Evolutionary conservation across 2,797 vertebrate species (phyloP), one percentile per base, ranked within the genome.

Genomic region (Tympanoctomys barrerae): DNA sequence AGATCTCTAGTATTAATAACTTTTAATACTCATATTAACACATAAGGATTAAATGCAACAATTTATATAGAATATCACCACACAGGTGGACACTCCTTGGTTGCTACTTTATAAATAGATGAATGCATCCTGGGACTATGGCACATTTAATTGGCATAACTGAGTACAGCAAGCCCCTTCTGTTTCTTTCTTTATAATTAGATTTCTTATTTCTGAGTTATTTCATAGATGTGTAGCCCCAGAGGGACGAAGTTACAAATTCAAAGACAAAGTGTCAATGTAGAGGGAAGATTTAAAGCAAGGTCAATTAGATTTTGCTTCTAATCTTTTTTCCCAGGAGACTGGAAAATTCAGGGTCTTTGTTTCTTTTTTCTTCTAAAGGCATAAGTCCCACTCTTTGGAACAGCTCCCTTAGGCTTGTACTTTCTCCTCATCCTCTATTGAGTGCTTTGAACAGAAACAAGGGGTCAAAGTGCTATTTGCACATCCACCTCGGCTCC

Each of bases 291-390:
- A 85, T 79, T n/a, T 3, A 68, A 85, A 91, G 39, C 87, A 93
- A 96, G 64, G 68, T 93, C 87, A 81, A 3, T 85, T 64, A 91
- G 22, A 85, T 73, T 62, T 42, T 39, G 21, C 49, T 73, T 85
- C 96, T 87, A 71, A 73, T 83, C 62, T 90, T 75, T 73, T 24
- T 22, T 31, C 46, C 57, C 75, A 26, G 9, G 52, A 90, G 49
- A 42, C 71, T 95, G 42, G 39, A 81, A 83, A 94, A 89, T 91
- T 13, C 77, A 57, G 52, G 16, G 4, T 84, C 87, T 78, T 68
- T 73, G 46, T 36, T 81, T 86, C 62, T 71, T 49, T 88, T 87
- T 94, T 66, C 89, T 94, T 95, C 83, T 78, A 42, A 96, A 57
- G 18, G 19, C 33, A 46, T 52, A 4, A 78, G 91, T 92, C 39